Conservation (phyloP, 2,888 invertebrate species). For the Diarsia rubi region DNA sequence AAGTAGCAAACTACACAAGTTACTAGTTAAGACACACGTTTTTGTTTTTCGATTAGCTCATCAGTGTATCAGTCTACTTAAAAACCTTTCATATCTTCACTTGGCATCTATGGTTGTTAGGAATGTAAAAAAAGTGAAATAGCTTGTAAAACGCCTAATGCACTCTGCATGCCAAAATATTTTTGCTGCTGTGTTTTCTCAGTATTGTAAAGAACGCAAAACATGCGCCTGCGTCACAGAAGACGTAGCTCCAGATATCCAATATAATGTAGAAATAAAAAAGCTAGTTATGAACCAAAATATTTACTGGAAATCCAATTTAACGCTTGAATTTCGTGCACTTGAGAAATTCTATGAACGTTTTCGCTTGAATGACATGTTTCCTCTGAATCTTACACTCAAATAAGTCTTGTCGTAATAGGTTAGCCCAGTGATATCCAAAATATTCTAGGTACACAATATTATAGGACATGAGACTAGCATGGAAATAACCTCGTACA, state of each 20-base stretch:
- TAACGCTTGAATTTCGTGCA: slow-evolving; percentile 18
- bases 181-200: slow-evolving; percentile 42
- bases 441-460: slow-evolving; percentile 41
- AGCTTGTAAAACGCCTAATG: slow-evolving; percentile 28
- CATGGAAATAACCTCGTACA: slow-evolving; percentile 42
- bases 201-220: slow-evolving; percentile 46
- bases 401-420: slow-evolving; percentile 4
- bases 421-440: slow-evolving; percentile 13
- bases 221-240: slow-evolving; percentile 52
- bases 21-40: slow-evolving; percentile 9
- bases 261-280: slow-evolving; percentile 20
- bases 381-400: slow-evolving; percentile 13
- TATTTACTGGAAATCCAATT: slow-evolving; percentile 38
- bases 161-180: slow-evolving; percentile 52
- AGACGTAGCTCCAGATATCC: slow-evolving; percentile 26
- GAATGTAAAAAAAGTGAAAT: slow-evolving; percentile 40
- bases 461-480: slow-evolving; percentile 37
- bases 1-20: slow-evolving; percentile 11
- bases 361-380: slow-evolving; percentile 28
- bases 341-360: slow-evolving; percentile 5
- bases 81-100: slow-evolving; percentile 30
- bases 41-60: slow-evolving; percentile 13
- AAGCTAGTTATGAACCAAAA: slow-evolving; percentile 24
- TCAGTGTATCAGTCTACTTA: slow-evolving; percentile 15
- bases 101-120: slow-evolving; percentile 6